These are phyloP conservation scores for Dolichallabes microphthalmus DNA, from an alignment of 2,113 vertebrate genomes.

Conservation along the genomic window DNA sequence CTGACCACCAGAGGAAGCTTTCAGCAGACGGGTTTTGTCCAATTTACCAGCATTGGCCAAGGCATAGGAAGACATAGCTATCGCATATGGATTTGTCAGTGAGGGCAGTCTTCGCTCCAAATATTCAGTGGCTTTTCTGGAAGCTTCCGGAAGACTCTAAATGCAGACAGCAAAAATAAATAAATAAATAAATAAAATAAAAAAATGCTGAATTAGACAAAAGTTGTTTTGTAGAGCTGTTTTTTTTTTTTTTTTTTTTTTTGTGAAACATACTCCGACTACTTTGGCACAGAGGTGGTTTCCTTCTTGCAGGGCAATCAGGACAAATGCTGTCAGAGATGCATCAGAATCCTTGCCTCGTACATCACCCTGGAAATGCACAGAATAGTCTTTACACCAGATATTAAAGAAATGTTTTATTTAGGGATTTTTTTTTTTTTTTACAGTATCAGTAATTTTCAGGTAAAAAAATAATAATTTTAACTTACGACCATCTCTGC, in stretches of 20 bases:
- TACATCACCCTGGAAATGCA: too few relatives aligned
- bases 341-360: too few relatives aligned
- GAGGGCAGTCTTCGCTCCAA: conserved; percentile 65
- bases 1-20: conserved; percentile 47
- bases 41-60: conserved; percentile 68
- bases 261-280: conserved; percentile 66
- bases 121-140: conserved; percentile 69
- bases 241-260: conserved; percentile 57
- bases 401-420: not conserved
- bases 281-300: too few relatives aligned
- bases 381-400: fast-evolving
- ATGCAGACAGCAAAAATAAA: not conserved
- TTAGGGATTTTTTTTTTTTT: not conserved
- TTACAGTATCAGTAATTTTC: not conserved
- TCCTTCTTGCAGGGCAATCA: too few relatives aligned
- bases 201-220: too few relatives aligned
- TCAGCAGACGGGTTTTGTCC: conserved; percentile 57
- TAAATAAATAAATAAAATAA: too few relatives aligned
- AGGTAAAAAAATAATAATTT: not conserved
- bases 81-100: conserved; percentile 77
- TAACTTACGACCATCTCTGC: conserved; percentile 76
- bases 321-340: too few relatives aligned
- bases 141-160: conserved; percentile 71
- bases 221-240: not conserved
- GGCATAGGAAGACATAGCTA: conserved; percentile 82